phyloP scores from a whole-genome alignment of 2,888 invertebrate genomes.

The Sialis fuliginosa region DNA sequence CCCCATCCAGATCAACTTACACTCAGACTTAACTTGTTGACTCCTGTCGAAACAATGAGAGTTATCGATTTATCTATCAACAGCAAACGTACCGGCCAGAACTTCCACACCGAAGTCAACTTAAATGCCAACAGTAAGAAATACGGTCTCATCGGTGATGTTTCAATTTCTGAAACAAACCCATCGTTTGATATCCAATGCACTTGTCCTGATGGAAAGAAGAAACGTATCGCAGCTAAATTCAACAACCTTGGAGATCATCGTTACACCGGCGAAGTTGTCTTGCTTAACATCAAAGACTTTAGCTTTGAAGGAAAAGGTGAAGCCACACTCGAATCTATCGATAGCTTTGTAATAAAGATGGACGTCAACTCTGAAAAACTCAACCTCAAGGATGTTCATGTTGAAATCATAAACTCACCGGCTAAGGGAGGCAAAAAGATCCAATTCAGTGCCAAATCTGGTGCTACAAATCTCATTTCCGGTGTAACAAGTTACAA shows the following conservation, averaged over 20 bases:
- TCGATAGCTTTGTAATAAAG: slow-evolving; percentile 47
- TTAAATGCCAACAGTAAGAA: slow-evolving; percentile 37
- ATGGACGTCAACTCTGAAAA: slow-evolving; percentile 42
- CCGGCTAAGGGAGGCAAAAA: slow-evolving; percentile 39
- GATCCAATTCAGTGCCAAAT: slow-evolving; percentile 42
- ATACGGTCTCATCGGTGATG: slow-evolving; percentile 33
- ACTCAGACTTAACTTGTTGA: slow-evolving; percentile 25
- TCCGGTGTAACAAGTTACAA: slow-evolving; percentile 56
- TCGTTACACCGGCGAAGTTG: slow-evolving; percentile 37
- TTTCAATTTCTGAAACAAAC: slow-evolving; percentile 32
- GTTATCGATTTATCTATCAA: slow-evolving; percentile 29
- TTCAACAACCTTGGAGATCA: slow-evolving; percentile 31
- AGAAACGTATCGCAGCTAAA: slow-evolving; percentile 24
- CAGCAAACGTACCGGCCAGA: slow-evolving; percentile 22
- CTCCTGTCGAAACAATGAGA: slow-evolving; percentile 31
- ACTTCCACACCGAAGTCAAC: slow-evolving; percentile 22
- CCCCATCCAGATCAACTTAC: slow-evolving; percentile 23
- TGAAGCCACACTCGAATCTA: slow-evolving; percentile 35
- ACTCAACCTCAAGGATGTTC: slow-evolving; percentile 43
- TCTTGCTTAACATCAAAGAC: slow-evolving; percentile 31
- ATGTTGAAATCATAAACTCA: slow-evolving; percentile 43
- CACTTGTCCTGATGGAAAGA: slow-evolving; percentile 29
- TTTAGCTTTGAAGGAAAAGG: slow-evolving; percentile 33
- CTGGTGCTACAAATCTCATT: slow-evolving; percentile 44
- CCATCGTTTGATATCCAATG: slow-evolving; percentile 37